Base-by-base conservation (phyloP, 2,888 invertebrate species). In the Sinelater perroti region DNA sequence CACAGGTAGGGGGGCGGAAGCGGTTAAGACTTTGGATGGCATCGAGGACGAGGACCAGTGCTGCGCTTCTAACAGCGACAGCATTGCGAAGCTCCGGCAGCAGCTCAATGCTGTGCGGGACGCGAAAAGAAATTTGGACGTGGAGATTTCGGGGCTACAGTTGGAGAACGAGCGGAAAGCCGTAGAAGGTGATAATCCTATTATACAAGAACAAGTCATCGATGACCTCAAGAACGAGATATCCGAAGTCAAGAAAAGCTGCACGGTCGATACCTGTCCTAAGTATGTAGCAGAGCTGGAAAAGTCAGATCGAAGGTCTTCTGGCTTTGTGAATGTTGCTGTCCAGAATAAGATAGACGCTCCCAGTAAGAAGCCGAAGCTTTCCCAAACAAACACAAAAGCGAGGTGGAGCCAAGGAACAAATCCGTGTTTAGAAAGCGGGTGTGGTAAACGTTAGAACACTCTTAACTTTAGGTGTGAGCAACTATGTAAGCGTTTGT, bases 51-150 rank as follows among this genome's bases (percentile, higher is more conserved):
- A 21, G 26, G n/a, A 11, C 11, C 47, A 49, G 3, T 10, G 8
- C 13, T 52, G 47, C 18, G 31, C n/a, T 2, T 26, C 40, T 6
- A 16, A 17, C 8, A 52, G 30, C 20, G 35, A 35, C n/a, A 58
- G 58, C 24, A 11, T 17, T 13, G 53, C 31, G 13, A 16, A 44
- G 1, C 47, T 58, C 20, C 52, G 47, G 30, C 20, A 14, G 8
- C 13, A 47, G n/a, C 31, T 58, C 1, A 13, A 18, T 13, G 10
- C 26, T 1, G 28, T 58, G 10, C 2, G 5, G 3, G 8, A 47
- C 2, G 44, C 31, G 13, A 49, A 35, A 26, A 20, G 35, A 49
- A 35, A 35, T 20, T 28, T 56, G 31, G 54, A 56, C 2, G 30
- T 21, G n/a, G 30, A 7, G 1, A 38, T 57, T 16, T 28, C 17